These are phyloP conservation scores for Tor tambroides DNA, from an alignment of 2,113 vertebrate genomes.

Conservation along the genomic window DNA sequence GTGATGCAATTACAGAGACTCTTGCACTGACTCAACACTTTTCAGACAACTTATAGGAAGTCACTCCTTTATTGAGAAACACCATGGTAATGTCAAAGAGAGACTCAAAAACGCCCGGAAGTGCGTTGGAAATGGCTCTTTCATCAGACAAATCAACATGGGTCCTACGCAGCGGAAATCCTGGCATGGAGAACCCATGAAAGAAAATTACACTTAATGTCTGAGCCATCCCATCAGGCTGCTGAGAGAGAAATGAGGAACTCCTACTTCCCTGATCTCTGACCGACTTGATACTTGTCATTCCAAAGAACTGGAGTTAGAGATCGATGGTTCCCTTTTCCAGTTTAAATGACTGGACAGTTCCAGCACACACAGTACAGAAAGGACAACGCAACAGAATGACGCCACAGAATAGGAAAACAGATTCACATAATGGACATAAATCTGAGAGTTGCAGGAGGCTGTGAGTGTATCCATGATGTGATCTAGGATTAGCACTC, in stretches of 20 bases:
- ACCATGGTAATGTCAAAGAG: constrained; percentile 56
- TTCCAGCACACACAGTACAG: background rate
- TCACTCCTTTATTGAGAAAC: constrained; percentile 44
- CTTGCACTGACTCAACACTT: constrained; percentile 35
- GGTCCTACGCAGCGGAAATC: constrained; percentile 67
- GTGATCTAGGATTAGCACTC: background rate
- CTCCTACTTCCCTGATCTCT: constrained; percentile 22
- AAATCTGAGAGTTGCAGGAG: background rate
- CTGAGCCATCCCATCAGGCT: constrained; percentile 11
- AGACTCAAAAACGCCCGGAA: constrained; percentile 41
- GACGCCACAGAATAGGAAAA: background rate
- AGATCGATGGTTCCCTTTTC: constrained; percentile 40
- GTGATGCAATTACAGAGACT: constrained; percentile 41
- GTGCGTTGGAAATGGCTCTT: constrained; percentile 55
- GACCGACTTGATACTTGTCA: constrained; percentile 35
- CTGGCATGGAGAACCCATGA: constrained; percentile 53
- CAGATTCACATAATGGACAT: background rate
- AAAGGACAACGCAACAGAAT: background rate
- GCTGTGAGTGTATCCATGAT: background rate
- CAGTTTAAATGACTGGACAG: constrained; percentile 16
- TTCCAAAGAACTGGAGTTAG: constrained; percentile 21
- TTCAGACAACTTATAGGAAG: constrained; percentile 47
- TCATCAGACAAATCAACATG: constrained; percentile 59
- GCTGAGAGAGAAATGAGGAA: constrained; percentile 47
- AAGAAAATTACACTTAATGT: constrained; percentile 23